phyloP scores from a whole-genome alignment of 2,113 vertebrate species.

The Halichoerus grypus region DNA sequence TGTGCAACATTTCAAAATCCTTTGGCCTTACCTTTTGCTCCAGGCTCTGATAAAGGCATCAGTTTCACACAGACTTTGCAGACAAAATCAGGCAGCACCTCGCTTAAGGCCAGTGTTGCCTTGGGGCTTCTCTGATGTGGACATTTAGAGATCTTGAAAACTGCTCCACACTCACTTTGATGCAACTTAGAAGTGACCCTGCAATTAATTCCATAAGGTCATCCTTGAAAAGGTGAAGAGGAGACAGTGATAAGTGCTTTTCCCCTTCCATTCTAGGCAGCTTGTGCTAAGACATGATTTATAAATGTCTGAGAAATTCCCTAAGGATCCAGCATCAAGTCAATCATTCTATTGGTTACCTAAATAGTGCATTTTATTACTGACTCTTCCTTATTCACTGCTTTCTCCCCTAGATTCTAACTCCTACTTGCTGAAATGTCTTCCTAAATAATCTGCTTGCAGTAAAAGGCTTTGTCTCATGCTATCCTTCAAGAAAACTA shows the following conservation, averaged over 20 bases:
- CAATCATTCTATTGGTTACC: neutral
- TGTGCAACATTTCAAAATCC: neutral
- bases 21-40: neutral
- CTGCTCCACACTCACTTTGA: neutral
- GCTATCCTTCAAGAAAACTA: neutral
- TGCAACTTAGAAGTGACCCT: neutral
- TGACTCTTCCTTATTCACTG: neutral
- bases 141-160: neutral
- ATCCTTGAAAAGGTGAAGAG: neutral
- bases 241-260: neutral
- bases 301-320: neutral
- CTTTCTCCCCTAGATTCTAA: neutral
- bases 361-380: neutral
- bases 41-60: neutral
- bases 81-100: neutral
- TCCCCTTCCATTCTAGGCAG: neutral
- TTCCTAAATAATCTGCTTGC: neutral
- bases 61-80: neutral
- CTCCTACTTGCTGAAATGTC: neutral
- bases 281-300: neutral
- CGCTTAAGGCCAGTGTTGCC: neutral
- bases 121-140: neutral
- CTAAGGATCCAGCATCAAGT: neutral
- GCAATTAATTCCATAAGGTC: neutral
- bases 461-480: neutral